Evolutionary conservation across 2,888 invertebrate species (phyloP), one percentile per base, ranked within the genome.

Genomic region (Eupithecia subfuscata): DNA sequence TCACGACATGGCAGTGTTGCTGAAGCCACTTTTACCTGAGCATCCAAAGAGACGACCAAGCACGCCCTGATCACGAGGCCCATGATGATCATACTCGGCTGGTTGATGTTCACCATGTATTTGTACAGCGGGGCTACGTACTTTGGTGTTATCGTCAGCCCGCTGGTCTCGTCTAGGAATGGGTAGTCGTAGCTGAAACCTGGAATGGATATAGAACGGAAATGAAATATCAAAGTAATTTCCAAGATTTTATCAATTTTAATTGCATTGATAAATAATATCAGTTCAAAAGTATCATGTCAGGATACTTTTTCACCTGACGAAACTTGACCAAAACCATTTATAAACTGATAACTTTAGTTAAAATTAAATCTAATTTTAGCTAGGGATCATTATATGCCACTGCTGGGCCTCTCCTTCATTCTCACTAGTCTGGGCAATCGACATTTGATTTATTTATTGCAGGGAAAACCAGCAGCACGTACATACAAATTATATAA

Each of bases 161-260:
- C 96, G 82, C 97, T 96, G 0, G 95, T 95, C 45, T 95, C 91
- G 77, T 96, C 95, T 75, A 98, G 88, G 87, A 98, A 98, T 4
- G 97, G 97, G 83, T 96, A 97, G 82, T 94, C 93, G 89, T 96
- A 97, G 77, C 95, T 89, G 86, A 97, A 98, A 1, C 98, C 97
- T 95, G 91, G 84, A 91, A 25, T 25, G 34, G 11, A 63, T 30
- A 60, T 30, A 25, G 1, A 60, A 60, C 6, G 14, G 12, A 12
- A 60, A 25, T 25, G 9, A 56, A n/a, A 52, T 52, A 52, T 9
- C 5, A 48, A 48, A 52, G n/a, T 11, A 37, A 37, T 37, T 37
- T 37, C 30, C 3, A 30, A 30, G 30, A 30, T 30, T 2, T 2
- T 1, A 30, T 30, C 3, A 30, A 30, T 30, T 30, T 37, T 37